Evolutionary conservation across 2,113 vertebrate species (phyloP).

Genomic region (Sphaerodactylus townsendi): DNA sequence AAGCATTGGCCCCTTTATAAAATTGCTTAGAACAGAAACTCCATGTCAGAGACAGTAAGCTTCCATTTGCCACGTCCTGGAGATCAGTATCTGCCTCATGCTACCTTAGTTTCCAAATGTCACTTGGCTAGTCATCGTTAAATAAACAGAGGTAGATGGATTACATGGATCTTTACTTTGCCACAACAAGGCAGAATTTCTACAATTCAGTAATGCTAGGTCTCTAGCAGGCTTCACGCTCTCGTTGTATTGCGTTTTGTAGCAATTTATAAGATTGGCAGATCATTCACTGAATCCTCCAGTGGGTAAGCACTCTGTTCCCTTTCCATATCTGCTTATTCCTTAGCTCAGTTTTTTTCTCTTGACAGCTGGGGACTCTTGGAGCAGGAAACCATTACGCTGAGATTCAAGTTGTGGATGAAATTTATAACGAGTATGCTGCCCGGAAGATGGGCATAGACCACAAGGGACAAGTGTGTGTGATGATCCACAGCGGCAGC

Average conservation of each 20-base stretch:
- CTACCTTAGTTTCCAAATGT: background rate
- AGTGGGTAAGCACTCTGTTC: background rate
- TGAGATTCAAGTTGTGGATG: conserved; percentile 97
- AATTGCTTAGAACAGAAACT: background rate
- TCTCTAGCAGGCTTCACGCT: background rate
- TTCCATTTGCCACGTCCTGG: background rate
- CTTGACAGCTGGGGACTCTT: conserved; percentile 89
- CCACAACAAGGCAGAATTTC: background rate
- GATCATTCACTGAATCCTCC: background rate
- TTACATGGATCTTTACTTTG: background rate
- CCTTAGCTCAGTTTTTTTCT: background rate
- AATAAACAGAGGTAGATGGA: background rate
- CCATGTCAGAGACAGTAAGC: background rate
- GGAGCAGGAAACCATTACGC: conserved; percentile 97
- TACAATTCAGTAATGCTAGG: background rate
- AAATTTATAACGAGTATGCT: conserved; percentile 96
- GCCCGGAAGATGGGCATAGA: conserved; percentile 99
- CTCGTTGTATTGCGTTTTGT: background rate
- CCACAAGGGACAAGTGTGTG: conserved; percentile 96
- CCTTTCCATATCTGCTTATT: background rate
- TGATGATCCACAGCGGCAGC: conserved; percentile 99
- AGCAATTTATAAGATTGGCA: background rate
- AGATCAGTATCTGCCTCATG: background rate
- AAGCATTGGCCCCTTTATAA: background rate
- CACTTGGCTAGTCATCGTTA: background rate